Evolutionary conservation across 2,113 vertebrate species (phyloP).

Genomic region (Upupa epops): DNA sequence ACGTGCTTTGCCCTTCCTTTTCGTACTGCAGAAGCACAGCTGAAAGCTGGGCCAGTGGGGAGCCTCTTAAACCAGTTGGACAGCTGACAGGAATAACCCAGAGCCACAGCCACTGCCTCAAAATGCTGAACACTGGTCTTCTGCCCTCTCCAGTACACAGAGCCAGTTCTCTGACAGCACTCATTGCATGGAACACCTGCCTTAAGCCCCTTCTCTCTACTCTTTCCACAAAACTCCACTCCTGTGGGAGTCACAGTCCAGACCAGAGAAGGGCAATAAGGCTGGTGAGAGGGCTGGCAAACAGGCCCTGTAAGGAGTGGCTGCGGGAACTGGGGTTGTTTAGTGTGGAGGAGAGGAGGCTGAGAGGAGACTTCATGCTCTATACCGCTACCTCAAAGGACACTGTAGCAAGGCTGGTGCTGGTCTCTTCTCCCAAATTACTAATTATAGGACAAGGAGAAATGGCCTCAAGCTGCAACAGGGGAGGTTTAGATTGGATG

Average conservation of each 20-base stretch:
- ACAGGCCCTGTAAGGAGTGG: no score
- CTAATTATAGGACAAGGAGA: no score
- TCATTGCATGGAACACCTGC: background rate
- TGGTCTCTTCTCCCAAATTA: no score
- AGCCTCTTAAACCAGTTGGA: background rate
- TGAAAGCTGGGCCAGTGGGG: background rate
- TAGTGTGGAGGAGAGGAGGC: no score
- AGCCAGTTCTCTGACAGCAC: background rate
- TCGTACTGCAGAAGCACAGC: background rate
- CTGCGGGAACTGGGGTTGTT: no score
- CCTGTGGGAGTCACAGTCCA: background rate
- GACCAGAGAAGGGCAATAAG: no score
- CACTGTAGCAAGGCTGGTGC: no score
- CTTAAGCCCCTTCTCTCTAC: background rate
- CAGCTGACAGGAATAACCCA: fast-evolving
- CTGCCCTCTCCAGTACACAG: background rate
- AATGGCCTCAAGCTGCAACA: no score
- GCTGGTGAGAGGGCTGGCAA: no score
- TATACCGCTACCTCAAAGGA: no score
- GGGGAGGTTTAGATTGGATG: no score
- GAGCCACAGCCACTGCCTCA: background rate
- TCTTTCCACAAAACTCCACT: background rate
- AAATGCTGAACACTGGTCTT: background rate
- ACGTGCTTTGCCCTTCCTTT: background rate
- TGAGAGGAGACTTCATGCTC: no score